phyloP scores from a whole-genome alignment of 1,140 invertebrate genomes.

The Drosophila erecta region DNA sequence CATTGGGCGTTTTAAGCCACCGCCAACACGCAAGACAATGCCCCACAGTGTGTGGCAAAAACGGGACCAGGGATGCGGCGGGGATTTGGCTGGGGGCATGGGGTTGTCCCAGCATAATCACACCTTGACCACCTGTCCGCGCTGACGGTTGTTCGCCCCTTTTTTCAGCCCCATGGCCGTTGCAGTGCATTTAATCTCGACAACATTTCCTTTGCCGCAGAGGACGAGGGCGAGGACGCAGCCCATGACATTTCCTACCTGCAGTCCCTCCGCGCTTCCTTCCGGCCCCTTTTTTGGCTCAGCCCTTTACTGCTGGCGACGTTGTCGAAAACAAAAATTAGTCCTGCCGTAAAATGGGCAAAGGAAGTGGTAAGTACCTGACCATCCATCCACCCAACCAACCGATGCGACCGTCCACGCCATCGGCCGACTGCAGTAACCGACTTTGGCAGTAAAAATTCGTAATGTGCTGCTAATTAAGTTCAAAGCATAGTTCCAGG shows the following conservation, averaged over 20 bases:
- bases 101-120: conserved; percentile 52
- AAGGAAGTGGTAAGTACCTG: conserved; percentile 77
- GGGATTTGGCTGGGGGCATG: neutral
- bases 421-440: conserved; percentile 61
- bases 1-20: conserved; percentile 64
- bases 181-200: conserved; percentile 75
- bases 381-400: neutral
- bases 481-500: conserved; percentile 78
- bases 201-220: conserved; percentile 72
- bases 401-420: neutral
- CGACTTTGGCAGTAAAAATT: conserved; percentile 73
- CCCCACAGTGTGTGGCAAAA: conserved; percentile 5
- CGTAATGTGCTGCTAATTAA: conserved; percentile 82
- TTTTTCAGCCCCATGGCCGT: conserved; percentile 15
- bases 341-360: conserved; percentile 77
- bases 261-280: conserved; percentile 21
- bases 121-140: conserved; percentile 65
- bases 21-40: conserved; percentile 62
- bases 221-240: conserved; percentile 54
- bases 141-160: conserved; percentile 28
- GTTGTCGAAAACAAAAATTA: conserved; percentile 82
- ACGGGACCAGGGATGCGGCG: neutral
- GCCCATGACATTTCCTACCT: conserved; percentile 74
- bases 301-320: conserved; percentile 56
- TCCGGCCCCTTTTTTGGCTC: conserved; percentile 21